Evolutionary conservation across 2,113 vertebrate species (phyloP).

Genomic region (Crotalus tigris): DNA sequence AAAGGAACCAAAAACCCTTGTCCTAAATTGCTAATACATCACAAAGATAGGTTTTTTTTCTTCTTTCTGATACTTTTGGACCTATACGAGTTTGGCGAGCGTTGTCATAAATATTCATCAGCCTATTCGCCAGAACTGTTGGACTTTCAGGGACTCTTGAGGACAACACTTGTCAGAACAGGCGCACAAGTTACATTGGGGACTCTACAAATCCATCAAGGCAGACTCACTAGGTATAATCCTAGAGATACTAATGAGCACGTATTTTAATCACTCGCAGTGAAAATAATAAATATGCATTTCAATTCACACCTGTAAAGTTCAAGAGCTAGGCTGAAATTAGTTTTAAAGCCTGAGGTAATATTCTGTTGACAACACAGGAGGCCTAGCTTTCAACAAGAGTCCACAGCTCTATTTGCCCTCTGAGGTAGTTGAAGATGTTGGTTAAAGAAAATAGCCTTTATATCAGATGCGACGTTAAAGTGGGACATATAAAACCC

Average conservation of each 20-base stretch:
- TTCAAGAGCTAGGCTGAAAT: not conserved
- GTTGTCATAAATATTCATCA: constrained; percentile 22
- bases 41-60: not conserved
- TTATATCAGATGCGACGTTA: not conserved
- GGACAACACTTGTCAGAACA: not conserved
- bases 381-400: not conserved
- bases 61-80: constrained; percentile 6
- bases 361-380: not conserved
- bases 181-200: not conserved
- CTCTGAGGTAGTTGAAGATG: not conserved
- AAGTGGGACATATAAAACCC: not conserved
- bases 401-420: not conserved
- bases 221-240: constrained; percentile 5
- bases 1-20: not conserved
- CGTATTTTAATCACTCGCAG: constrained; percentile 11
- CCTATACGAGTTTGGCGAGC: not conserved
- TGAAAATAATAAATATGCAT: constrained; percentile 9
- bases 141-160: not conserved
- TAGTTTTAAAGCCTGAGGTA: constrained; percentile 1
- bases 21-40: constrained; percentile 23
- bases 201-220: not conserved
- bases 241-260: constrained; percentile 1
- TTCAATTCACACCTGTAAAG: not conserved
- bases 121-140: not conserved
- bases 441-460: not conserved